A percentile compares a stretch with the other conserved stretches of the same genome.
phyloP scores from a whole-genome alignment of 2,113 vertebrate species.

The Xiphorhynchus elegans region DNA sequence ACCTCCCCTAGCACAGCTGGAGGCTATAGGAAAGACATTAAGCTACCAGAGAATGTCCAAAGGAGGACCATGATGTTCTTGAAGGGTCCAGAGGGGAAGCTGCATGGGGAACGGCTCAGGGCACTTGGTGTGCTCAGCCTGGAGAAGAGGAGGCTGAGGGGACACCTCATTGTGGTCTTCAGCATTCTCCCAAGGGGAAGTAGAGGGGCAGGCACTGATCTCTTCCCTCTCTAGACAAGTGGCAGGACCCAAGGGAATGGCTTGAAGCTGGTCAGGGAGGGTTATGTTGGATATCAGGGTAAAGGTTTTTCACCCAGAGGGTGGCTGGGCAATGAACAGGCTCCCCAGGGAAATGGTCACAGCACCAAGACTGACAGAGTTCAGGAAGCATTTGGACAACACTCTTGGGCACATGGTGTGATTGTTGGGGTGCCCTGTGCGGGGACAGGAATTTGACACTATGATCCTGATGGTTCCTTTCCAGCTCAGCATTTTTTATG shows the following conservation, averaged over 20 bases:
- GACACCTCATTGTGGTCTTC: neutral
- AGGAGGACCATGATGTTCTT: neutral
- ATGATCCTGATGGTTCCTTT: neutral
- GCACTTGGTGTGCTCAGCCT: neutral
- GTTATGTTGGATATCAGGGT: neutral
- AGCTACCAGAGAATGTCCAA: fast-evolving
- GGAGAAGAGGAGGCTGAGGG: neutral
- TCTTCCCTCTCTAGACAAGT: neutral
- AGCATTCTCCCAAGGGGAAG: fast-evolving
- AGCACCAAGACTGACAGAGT: neutral
- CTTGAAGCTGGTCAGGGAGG: neutral
- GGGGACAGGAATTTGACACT: neutral
- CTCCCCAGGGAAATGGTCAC: no score
- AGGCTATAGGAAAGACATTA: neutral
- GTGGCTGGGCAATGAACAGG: neutral
- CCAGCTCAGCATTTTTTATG: neutral
- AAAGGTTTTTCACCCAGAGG: neutral
- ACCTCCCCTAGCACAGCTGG: neutral
- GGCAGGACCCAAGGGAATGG: neutral
- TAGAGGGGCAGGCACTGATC: neutral
- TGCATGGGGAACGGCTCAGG: fast-evolving
- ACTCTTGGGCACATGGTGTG: neutral
- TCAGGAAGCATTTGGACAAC: neutral
- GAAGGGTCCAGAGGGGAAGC: neutral
- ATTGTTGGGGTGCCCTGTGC: neutral